Conservation (phyloP, 2,888 invertebrate species). For the Lepidocyrtoides sp. region DNA sequence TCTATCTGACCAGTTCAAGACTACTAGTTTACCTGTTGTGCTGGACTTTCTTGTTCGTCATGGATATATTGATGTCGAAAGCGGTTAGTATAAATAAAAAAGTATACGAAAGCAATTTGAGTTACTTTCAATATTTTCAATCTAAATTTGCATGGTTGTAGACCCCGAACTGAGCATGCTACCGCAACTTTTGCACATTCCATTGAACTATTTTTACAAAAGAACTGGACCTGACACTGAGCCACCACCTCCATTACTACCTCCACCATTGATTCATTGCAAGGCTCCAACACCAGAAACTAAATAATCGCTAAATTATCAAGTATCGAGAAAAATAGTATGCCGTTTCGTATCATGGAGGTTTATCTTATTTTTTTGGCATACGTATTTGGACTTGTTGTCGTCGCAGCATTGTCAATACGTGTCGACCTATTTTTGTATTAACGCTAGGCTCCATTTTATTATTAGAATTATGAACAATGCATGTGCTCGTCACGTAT, state of each 20-base stretch:
- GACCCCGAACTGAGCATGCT: constrained; percentile 94
- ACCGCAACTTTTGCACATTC: constrained; percentile 95
- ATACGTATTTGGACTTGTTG: constrained; percentile 64
- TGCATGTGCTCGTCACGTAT: constrained; percentile 48
- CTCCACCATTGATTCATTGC: constrained; percentile 67
- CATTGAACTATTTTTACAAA: constrained; percentile 87
- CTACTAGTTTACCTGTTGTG: constrained; percentile 96
- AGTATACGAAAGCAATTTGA: not conserved
- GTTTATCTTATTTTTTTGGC: constrained; percentile 39
- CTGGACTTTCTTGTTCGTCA: constrained; percentile 97
- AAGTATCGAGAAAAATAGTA: constrained; percentile 52
- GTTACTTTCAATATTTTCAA: not conserved
- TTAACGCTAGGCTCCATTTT: constrained; percentile 66
- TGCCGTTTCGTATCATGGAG: constrained; percentile 36
- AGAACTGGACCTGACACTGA: constrained; percentile 55
- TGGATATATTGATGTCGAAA: constrained; percentile 95
- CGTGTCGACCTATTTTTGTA: constrained; percentile 74
- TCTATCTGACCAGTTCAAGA: constrained; percentile 95
- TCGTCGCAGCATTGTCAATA: constrained; percentile 51
- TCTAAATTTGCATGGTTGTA: constrained; percentile 87
- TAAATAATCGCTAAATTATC: constrained; percentile 53
- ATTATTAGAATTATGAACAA: constrained; percentile 39
- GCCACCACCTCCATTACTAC: constrained; percentile 62
- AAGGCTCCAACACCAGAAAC: constrained; percentile 34
- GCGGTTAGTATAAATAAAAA: constrained; percentile 89